Base-by-base conservation (phyloP, 2,797 vertebrate species). In the Babyrousa celebensis region DNA sequence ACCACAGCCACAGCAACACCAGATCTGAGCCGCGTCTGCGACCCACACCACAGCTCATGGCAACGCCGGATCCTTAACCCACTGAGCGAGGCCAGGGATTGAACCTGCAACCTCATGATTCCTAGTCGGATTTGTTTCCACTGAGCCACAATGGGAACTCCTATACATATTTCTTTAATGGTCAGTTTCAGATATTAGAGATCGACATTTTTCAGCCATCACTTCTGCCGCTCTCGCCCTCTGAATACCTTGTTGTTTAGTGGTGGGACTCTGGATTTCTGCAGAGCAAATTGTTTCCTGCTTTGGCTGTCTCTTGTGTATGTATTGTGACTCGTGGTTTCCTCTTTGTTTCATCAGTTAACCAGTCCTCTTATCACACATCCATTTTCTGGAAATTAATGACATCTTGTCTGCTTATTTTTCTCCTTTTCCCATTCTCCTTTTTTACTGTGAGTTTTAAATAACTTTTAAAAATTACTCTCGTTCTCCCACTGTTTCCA, bases 401-500 rank as follows among this genome's bases (percentile, higher is more conserved):
- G 25, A 71, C 27, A 65, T 93, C 36, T 90, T 89, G 29, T 21
- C 10, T 94, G 25, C n/a, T 88, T 58, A 82, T 91, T 93, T 12
- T 72, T 36, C 27, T 79, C 1, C 10, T 12, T 7, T 79, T 5
- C 36, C 32, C 21, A 27, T 78, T 89, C 36, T 91, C 0, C 27
- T 93, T 94, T 83, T 83, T 93, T 18, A 25, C 62, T 67, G 11
- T 89, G 77, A 84, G 20, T 89, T 89, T 25, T 91, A 93, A 54
- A 11, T 0, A 20, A 11, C 20, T 54, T 17, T 79, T 20, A 12
- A 58, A 29, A 18, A 74, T 67, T 56, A 85, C 29, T 21, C 52
- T 21, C 2, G 20, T 21, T 58, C n/a, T 58, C 75, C 15, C 15
- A n/a, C 54, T n/a, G 8, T 58, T 36, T 79, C 77, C 12, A 36